phyloP scores from a whole-genome alignment of 2,888 invertebrate genomes.

The Xestia rhomboidea region DNA sequence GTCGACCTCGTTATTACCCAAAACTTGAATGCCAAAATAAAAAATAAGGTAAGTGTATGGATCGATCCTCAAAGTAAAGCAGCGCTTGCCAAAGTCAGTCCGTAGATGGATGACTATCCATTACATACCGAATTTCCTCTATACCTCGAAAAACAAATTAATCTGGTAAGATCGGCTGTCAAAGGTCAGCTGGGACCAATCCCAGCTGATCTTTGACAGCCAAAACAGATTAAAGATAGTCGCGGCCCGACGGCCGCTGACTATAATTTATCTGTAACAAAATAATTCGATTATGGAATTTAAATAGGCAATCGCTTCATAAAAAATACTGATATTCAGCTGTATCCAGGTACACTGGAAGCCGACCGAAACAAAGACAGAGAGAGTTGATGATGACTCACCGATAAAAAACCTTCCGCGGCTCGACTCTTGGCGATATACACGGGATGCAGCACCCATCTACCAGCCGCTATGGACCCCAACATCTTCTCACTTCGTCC shows the following conservation, averaged over 20 bases:
- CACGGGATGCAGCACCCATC: conserved; percentile 96
- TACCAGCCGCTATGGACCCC: conserved; percentile 96
- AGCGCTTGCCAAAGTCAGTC: not conserved
- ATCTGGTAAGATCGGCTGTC: not conserved
- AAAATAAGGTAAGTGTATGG: not conserved
- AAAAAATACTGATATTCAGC: not conserved
- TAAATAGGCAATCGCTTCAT: not conserved
- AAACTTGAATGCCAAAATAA: not conserved
- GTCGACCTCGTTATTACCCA: not conserved
- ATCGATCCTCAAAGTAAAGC: not conserved
- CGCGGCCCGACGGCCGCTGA: too few relatives aligned
- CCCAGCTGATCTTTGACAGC: not conserved
- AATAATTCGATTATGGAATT: too few relatives aligned
- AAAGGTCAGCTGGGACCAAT: not conserved
- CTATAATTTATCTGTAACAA: too few relatives aligned
- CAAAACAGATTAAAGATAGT: too few relatives aligned
- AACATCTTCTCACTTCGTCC: conserved; percentile 96
- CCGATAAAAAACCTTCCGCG: conserved; percentile 63
- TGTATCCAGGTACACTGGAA: not conserved
- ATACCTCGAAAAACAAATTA: not conserved
- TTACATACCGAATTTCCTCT: not conserved
- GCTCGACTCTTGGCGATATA: conserved; percentile 93
- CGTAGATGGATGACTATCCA: not conserved
- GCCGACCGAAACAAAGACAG: not conserved
- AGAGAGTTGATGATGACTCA: not conserved